phyloP scores from a whole-genome alignment of 2,797 vertebrate species.

The Lepus townsendii region DNA sequence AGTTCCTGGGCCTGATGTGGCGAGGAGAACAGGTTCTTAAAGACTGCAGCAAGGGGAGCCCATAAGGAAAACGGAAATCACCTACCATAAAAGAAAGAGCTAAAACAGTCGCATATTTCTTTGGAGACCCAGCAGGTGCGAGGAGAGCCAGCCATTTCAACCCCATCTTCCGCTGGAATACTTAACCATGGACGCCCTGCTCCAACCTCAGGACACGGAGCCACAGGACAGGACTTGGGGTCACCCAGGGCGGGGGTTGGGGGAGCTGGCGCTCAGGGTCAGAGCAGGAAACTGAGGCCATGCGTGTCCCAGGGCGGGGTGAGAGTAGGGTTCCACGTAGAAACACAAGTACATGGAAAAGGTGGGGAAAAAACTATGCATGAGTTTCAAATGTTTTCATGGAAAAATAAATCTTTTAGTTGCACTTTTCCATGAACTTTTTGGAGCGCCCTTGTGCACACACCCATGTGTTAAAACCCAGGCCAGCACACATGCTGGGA shows the following conservation, averaged over 20 bases:
- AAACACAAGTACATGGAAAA: no score
- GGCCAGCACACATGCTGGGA: no score
- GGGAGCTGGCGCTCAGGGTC: not conserved
- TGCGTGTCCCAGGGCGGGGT: no score
- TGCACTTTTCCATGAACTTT: no score
- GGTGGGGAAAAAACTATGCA: no score
- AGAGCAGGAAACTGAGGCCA: not conserved
- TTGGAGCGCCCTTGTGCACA: no score
- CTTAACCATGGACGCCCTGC: not conserved
- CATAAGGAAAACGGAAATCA: slow-evolving; percentile 48
- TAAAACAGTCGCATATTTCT: slow-evolving; percentile 61
- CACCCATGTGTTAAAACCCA: no score
- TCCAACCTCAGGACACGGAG: not conserved
- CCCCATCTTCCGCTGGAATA: not conserved
- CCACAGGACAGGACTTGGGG: no score
- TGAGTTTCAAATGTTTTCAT: no score
- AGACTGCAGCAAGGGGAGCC: slow-evolving; percentile 32
- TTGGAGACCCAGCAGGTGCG: not conserved
- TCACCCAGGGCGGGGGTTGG: no score
- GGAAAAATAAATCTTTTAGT: no score
- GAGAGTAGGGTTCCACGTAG: no score
- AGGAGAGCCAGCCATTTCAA: not conserved
- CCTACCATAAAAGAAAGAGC: slow-evolving; percentile 37
- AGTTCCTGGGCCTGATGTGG: slow-evolving; percentile 40
- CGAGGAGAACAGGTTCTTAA: slow-evolving; percentile 47